A percentile compares a stretch with the other conserved stretches of the same genome.
These are phyloP conservation scores for Acrobasis repandana DNA, from an alignment of 2,888 invertebrate species.

Conservation along the genomic window DNA sequence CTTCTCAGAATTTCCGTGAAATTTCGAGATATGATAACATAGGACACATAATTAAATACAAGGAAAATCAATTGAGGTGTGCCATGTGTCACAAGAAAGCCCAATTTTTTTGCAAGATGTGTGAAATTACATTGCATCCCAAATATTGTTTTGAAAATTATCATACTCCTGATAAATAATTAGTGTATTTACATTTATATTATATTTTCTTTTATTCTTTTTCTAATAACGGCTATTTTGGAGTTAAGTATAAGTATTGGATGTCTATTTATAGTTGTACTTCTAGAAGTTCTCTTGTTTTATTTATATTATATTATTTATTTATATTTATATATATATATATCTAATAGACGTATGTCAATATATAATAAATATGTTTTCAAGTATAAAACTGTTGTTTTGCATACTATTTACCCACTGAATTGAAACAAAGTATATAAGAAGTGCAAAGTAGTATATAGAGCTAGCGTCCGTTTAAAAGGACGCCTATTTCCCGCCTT, in stretches of 20 bases:
- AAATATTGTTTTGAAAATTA: conserved; percentile 6
- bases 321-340: background rate
- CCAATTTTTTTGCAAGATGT: conserved; percentile 9
- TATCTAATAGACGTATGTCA: too few species aligned
- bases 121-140: conserved; percentile 5
- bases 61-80: background rate
- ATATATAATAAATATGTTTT: too few species aligned
- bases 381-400: background rate
- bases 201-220: too few species aligned
- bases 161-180: background rate
- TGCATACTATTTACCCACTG: background rate
- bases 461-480: background rate
- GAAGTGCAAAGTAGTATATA: background rate
- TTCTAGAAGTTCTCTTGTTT: background rate
- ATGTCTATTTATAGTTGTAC: background rate
- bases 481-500: too few species aligned
- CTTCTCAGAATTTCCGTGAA: background rate
- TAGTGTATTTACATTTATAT: background rate
- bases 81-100: conserved; percentile 4
- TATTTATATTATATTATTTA: background rate
- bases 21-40: background rate
- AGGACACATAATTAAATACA: background rate
- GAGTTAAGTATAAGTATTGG: background rate
- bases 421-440: background rate
- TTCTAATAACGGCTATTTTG: background rate